Percentiles rank a stretch among this genome's conserved stretches.
phyloP scores from a whole-genome alignment of 2,888 invertebrate genomes.

The Apodemia zela region DNA sequence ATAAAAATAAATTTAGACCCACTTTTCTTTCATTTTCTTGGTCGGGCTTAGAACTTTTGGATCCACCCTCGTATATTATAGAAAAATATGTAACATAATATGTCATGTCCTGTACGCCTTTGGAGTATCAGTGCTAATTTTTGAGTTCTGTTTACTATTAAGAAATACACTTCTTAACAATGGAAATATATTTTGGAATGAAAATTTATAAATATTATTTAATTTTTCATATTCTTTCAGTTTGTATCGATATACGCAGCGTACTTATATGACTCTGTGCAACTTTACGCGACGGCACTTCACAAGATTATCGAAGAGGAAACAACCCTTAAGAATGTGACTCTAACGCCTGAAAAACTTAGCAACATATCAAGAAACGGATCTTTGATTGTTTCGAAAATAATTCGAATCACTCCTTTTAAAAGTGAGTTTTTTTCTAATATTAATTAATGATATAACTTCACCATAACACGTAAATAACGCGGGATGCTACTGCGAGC shows the following conservation, averaged over 20 bases:
- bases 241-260: conserved; percentile 95
- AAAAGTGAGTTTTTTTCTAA: conserved; percentile 84
- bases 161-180: too few relatives aligned
- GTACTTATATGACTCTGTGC: conserved; percentile 96
- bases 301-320: conserved; percentile 84
- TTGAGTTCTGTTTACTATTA: too few relatives aligned
- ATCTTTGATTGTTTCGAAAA: conserved; percentile 90
- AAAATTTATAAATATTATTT: background rate
- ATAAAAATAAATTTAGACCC: too few relatives aligned
- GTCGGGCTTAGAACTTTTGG: too few relatives aligned
- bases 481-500: background rate
- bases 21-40: too few relatives aligned
- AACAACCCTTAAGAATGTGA: conserved; percentile 48
- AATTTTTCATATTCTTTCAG: conserved; percentile 66
- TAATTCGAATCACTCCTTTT: conserved; percentile 91
- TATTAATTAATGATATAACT: background rate
- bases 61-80: too few relatives aligned
- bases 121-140: too few relatives aligned
- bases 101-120: too few relatives aligned
- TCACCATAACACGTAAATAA: background rate
- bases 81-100: too few relatives aligned
- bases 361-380: conserved; percentile 90
- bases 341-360: conserved; percentile 82
- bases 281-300: conserved; percentile 93
- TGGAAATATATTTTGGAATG: background rate